Percentiles rank a stretch among this genome's conserved stretches.
These are phyloP conservation scores for Enoplolaimus lenunculus DNA, from an alignment of 2,888 invertebrate genomes.

Conservation along the genomic window DNA sequence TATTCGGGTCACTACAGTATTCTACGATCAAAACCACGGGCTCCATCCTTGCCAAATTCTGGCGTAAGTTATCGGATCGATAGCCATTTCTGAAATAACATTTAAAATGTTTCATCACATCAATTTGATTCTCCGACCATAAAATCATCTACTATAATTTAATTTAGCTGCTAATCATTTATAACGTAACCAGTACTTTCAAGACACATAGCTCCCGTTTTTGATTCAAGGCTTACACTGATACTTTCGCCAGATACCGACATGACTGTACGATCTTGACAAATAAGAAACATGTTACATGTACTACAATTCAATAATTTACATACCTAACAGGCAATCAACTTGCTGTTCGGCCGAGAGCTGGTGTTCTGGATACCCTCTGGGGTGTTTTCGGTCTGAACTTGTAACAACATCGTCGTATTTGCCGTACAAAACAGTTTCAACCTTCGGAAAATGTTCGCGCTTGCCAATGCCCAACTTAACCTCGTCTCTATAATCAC, in stretches of 20 bases:
- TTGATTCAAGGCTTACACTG: no score
- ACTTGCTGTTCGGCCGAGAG: slow-evolving; percentile 14
- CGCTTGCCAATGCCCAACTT: neutral
- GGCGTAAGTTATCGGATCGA: neutral
- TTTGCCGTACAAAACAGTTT: slow-evolving; percentile 11
- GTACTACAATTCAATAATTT: no score
- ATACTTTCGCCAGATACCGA: no score
- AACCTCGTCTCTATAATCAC: neutral
- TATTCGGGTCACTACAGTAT: no score
- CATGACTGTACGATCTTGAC: no score
- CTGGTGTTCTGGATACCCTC: slow-evolving; percentile 9
- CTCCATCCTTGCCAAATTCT: slow-evolving; percentile 14
- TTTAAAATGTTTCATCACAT: no score
- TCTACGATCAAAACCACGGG: slow-evolving; percentile 6
- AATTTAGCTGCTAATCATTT: no score
- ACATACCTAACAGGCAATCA: slow-evolving; percentile 14
- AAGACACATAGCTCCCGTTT: no score
- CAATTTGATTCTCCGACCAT: no score
- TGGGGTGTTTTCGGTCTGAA: neutral
- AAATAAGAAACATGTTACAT: no score
- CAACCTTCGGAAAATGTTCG: neutral
- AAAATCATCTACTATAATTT: no score
- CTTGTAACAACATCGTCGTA: neutral
- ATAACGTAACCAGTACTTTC: no score
- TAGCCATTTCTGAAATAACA: neutral